Conservation (phyloP, 2,888 invertebrate species). For the Callyntrura guangdongensis region DNA sequence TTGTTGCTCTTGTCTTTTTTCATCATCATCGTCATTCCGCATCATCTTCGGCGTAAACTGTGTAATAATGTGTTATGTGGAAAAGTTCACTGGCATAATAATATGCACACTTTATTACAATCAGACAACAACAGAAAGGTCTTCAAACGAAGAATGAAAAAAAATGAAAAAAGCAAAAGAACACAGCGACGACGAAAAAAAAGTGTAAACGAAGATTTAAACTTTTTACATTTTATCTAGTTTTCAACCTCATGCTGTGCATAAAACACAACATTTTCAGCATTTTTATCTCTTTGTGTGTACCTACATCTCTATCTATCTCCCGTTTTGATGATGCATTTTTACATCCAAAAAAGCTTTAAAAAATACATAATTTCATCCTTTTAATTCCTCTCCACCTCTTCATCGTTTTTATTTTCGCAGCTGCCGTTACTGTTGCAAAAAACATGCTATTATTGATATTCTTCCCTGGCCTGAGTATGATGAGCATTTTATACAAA, state of each 20-base stretch:
- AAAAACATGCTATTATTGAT: no score
- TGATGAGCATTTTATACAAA: constrained; percentile 9
- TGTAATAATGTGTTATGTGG: not conserved
- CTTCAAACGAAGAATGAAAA: not conserved
- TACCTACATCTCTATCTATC: no score
- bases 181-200: not conserved
- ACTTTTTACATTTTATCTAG: constrained; percentile 53
- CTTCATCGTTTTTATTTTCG: constrained; percentile 16
- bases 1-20: constrained; percentile 40
- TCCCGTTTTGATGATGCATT: constrained; percentile 46
- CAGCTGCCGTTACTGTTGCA: not conserved
- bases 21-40: not conserved
- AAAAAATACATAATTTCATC: constrained; percentile 14
- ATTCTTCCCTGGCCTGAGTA: not conserved
- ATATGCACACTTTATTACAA: not conserved
- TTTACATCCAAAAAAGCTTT: constrained; percentile 57
- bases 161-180: not conserved
- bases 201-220: no score
- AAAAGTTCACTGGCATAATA: constrained; percentile 23
- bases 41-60: constrained; percentile 11
- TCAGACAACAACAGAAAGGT: constrained; percentile 1
- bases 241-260: constrained; percentile 61
- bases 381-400: not conserved
- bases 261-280: constrained; percentile 50
- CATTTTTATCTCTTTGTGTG: no score